phyloP scores from a whole-genome alignment of 2,113 vertebrate species.

The Leucoraja erinaceus region DNA sequence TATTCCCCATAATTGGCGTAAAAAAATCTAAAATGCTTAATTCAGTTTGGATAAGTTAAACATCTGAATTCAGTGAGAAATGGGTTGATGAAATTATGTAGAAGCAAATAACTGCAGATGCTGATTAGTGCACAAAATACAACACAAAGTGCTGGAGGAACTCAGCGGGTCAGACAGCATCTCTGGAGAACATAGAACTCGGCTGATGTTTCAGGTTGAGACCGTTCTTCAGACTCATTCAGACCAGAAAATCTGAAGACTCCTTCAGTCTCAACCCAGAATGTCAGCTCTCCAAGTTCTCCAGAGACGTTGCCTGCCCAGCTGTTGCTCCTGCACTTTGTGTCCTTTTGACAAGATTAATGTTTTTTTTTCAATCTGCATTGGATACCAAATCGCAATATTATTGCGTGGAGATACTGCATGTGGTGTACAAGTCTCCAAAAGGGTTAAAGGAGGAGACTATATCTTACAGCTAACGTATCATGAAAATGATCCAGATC shows the following conservation, averaged over 20 bases:
- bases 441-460: background rate
- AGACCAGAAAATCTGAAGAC: too few relatives aligned
- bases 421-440: background rate
- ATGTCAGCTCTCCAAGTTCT: too few relatives aligned
- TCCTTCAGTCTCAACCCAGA: too few relatives aligned
- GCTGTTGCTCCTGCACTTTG: too few relatives aligned
- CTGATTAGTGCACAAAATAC: too few relatives aligned
- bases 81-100: background rate
- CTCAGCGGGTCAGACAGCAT: too few relatives aligned
- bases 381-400: background rate
- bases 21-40: background rate
- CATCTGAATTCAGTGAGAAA: background rate
- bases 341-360: background rate
- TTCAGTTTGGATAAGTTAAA: background rate
- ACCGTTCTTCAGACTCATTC: too few relatives aligned
- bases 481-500: background rate
- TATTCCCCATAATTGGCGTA: background rate
- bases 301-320: too few relatives aligned
- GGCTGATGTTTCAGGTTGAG: too few relatives aligned
- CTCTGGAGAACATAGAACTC: too few relatives aligned
- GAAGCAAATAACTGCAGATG: too few relatives aligned
- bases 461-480: background rate
- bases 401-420: background rate
- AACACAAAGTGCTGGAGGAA: too few relatives aligned
- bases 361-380: background rate